Base-by-base conservation (phyloP, 2,113 vertebrate genomes). In the Oreochromis aureus region DNA sequence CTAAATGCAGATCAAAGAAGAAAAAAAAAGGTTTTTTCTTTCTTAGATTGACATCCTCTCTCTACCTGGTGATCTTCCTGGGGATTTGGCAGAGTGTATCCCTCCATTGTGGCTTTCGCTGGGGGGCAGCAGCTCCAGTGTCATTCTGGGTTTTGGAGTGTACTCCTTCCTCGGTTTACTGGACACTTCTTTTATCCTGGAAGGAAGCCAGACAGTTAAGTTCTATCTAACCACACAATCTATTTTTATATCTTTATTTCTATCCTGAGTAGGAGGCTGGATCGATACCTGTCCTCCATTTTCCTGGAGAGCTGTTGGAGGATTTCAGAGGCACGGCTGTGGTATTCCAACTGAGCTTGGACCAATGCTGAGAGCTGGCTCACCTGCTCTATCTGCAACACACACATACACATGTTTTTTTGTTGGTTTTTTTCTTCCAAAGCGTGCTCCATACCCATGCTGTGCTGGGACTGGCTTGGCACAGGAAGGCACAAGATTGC, bases 281-380 rank as follows among this genome's bases (percentile, higher is more conserved):
- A 69, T 78, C 71, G 5, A 36, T 87, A 99, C 98, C 98, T 98
- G 27, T 98, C 97, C 88, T 99, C 98, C 96, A 99, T 96, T 91
- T 98, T 98, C 86, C 97, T 97, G 63, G 97, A 97, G 93, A 99
- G 98, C 90, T 97, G 97, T 86, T 98, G 98, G 73, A 99, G 96
- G 90, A 99, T 98, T 95, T 98, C 97, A 1, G 97, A 94, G 0
- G 98, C 96, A 79, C 98, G 98, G 87, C 96, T 97, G 94, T 99
- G 98, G 89, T 99, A 99, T 48, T 99, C 98, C 95, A 99, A 90
- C 94, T 99, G 98, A 59, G 98, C 98, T 88, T 99, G 97, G 69
- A 98, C 98, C 44, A 99, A 96, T 1, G 98, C 98, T 34, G 98
- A 97, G 90, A 99, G 96, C 95, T 99, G 98, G 95, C 98, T 99